Base-by-base conservation (phyloP, 2,113 vertebrate species). In the Notothenia rossii region DNA sequence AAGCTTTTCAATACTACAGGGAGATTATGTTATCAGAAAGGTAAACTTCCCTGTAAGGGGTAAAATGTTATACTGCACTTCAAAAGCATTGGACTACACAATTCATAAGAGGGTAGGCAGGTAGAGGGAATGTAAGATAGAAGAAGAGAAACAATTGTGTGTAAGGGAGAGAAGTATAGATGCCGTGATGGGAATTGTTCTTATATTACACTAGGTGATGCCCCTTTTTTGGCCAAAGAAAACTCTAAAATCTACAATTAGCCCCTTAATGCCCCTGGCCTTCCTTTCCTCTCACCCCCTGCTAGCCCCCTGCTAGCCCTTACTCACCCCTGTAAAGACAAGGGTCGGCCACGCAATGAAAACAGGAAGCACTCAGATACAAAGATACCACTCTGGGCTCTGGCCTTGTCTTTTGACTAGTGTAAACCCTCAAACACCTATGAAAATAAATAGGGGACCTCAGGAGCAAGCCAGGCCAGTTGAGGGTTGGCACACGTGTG, bases 11-110 rank as follows among this genome's bases (percentile, higher is more conserved):
- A 95, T 96, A 96, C 95, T 95, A 95, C 93, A 92, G 95, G 94
- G 95, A 96, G 96, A 96, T 97, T 96, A 96, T 89, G 75, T 96
- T 97, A 97, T 97, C 95, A 96, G 95, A 96, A 97, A 97, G 96
- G 95, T 96, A 97, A 97, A 96, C 94, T 96, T 96, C 92, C 93
- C 94, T 90, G 93, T 95, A 94, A 94, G 91, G 94, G 91, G 83
- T 85, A 86, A 94, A 93, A 95, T 96, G 94, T 95, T 87, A 79
- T 89, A 90, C 93, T 95, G 89, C 88, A 92, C 94, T 96, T 96
- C 93, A 95, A 94, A 96, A 88, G 91, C 93, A 89, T 70, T 40
- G 85, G 92, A 90, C 67, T 50, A 88, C 85, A 94, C 91, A 95
- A 92, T 56, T 92, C 91, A 89, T 53, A 75, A 76, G 63, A 40